Evolutionary conservation across 2,113 vertebrate species (phyloP).

Genomic region (Choloepus hoffmanni): DNA sequence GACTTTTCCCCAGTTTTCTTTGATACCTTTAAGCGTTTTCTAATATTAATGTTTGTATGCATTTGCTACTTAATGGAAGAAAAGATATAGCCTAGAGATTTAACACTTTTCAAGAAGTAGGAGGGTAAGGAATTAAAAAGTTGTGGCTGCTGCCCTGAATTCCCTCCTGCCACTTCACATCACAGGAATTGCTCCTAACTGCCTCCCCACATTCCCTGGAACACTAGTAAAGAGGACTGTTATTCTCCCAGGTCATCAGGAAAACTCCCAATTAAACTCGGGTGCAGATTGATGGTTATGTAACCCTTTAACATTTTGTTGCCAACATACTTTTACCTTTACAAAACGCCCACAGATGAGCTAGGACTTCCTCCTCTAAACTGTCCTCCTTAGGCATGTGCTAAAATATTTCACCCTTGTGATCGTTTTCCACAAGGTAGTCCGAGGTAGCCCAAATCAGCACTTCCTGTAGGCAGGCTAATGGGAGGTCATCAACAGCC

Average conservation of each 20-base stretch:
- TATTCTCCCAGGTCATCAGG: not conserved
- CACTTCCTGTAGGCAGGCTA: not conserved
- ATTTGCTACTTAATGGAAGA: not conserved
- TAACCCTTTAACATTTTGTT: slow-evolving; percentile 1
- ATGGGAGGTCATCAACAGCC: not conserved
- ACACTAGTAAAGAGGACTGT: not conserved
- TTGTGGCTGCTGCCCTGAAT: not conserved
- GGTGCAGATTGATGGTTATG: not conserved
- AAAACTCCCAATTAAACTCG: not conserved
- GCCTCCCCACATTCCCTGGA: not conserved
- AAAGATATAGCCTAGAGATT: not conserved
- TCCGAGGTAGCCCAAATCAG: not conserved
- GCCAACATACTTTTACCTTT: not conserved
- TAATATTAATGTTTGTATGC: not conserved
- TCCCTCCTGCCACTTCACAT: not conserved
- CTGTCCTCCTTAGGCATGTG: not conserved
- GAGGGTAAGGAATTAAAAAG: not conserved
- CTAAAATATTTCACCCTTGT: not conserved
- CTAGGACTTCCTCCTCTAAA: not conserved
- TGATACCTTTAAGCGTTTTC: not conserved
- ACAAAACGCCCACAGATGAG: not conserved
- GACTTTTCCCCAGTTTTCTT: slow-evolving; percentile 1
- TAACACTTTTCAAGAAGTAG: not conserved
- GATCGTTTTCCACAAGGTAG: not conserved
- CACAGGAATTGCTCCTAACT: not conserved